Evolutionary conservation across 2,888 invertebrate species (phyloP), one percentile per base, ranked within the genome.

Genomic region (Lumbricus terrestris): DNA sequence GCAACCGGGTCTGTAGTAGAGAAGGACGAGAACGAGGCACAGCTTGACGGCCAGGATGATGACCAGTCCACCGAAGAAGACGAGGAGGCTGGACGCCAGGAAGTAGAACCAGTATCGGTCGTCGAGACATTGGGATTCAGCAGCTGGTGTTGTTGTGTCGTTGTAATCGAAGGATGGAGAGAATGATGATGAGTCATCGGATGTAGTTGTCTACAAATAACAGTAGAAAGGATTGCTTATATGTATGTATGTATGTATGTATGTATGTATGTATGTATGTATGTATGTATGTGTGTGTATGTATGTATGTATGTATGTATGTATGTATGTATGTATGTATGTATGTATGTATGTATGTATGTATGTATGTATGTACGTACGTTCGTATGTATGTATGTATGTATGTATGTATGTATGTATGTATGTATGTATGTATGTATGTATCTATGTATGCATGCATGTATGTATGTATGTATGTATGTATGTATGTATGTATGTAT

Each of bases 1-100:
- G 85, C 85, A 35, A 0, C 85, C 35, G 85, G 85, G 85, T n/a
- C n/a, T n/a, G 23, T 35, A 37, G 85, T 85, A 85, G 85, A 85
- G 23, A 37, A 23, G 85, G 85, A 23, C 4, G 20, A 85, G 85
- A 16, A 85, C 85, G 34, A 37, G 38, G 95, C 97, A 97, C 94
- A 97, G 97, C 95, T 99, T 97, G 98, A 98, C 98, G 96, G 98
- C 96, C 95, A 98, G 96, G 95, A 99, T 98, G 96, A 98, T 97
- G 95, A 97, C 96, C 95, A 98, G 96, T 94, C 98, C 98, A 95
- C 97, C 97, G 95, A 97, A 96, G 96, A 98, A 98, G 95, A 98
- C 98, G 96, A 98, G 97, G 95, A 98, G 97, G 96, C 98, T 98
- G 95, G 98, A 98, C 94, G 98, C 96, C 95, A 99, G 96, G 96